Evolutionary conservation across 2,113 vertebrate species (phyloP).

Genomic region (Camelus dromedarius): DNA sequence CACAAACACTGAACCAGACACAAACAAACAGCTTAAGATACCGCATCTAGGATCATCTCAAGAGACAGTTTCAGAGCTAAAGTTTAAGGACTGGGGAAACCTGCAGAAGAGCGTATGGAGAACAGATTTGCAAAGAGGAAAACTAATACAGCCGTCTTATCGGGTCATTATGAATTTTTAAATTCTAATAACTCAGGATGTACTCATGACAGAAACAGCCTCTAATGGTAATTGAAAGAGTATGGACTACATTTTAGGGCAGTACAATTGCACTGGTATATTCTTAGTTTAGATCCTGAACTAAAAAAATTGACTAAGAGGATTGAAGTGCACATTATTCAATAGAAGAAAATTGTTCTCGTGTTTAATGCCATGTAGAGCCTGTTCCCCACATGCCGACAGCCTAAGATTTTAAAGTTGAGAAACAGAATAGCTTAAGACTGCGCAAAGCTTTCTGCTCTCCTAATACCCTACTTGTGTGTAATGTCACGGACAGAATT

Average conservation of each 20-base stretch:
- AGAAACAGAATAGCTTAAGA: background rate
- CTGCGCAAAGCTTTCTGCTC: background rate
- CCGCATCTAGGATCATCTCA: background rate
- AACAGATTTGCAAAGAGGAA: background rate
- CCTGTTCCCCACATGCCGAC: background rate
- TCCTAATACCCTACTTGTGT: too few species aligned
- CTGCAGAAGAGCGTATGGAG: background rate
- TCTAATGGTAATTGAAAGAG: background rate
- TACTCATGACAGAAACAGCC: background rate
- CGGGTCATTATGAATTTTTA: background rate
- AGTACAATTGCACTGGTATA: background rate
- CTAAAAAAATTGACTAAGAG: constrained; percentile 1
- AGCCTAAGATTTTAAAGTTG: background rate
- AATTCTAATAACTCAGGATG: background rate
- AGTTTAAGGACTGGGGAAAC: background rate
- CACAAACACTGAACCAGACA: background rate
- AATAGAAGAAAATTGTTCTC: background rate
- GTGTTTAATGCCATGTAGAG: background rate
- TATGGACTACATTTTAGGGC: background rate
- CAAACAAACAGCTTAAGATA: background rate
- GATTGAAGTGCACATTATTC: background rate
- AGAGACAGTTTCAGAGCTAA: background rate
- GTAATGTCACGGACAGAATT: fast-evolving
- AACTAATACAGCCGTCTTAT: background rate
- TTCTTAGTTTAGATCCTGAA: background rate